Conservation (phyloP, 2,113 vertebrate species). For the Tragelaphus strepsiceros region DNA sequence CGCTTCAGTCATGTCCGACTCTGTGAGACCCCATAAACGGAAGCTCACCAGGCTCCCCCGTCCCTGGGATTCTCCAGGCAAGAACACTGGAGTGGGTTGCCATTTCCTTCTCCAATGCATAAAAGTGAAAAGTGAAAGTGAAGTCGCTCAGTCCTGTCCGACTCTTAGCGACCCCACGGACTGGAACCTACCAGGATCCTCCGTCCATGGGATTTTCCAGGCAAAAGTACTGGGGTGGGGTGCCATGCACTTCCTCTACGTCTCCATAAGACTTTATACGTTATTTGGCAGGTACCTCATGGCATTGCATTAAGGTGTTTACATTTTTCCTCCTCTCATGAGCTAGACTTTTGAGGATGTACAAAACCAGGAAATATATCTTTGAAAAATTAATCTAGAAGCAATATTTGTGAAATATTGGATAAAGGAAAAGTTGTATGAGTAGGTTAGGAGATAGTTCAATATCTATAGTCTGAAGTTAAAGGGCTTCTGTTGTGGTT, state of each 20-base stretch:
- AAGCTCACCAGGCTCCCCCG: too few relatives aligned
- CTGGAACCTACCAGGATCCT: too few relatives aligned
- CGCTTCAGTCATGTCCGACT: too few relatives aligned
- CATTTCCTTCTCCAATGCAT: too few relatives aligned
- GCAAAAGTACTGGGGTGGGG: too few relatives aligned
- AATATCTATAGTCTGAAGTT: background rate
- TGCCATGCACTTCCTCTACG: background rate
- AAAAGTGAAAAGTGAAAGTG: too few relatives aligned
- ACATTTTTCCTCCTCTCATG: background rate
- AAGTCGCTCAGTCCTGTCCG: too few relatives aligned
- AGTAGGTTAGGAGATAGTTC: background rate
- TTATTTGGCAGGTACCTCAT: background rate
- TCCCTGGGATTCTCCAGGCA: too few relatives aligned
- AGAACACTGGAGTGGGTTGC: too few relatives aligned
- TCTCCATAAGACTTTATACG: background rate
- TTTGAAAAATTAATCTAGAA: background rate
- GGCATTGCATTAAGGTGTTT: background rate
- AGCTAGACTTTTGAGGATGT: background rate
- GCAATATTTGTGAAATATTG: background rate
- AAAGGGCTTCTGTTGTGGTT: background rate
- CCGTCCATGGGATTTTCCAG: too few relatives aligned
- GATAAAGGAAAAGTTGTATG: background rate
- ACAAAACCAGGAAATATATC: background rate
- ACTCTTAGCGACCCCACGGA: too few relatives aligned
- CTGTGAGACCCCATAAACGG: too few relatives aligned